Conservation (phyloP, 2,113 vertebrate species). For the Mastomys coucha region DNA sequence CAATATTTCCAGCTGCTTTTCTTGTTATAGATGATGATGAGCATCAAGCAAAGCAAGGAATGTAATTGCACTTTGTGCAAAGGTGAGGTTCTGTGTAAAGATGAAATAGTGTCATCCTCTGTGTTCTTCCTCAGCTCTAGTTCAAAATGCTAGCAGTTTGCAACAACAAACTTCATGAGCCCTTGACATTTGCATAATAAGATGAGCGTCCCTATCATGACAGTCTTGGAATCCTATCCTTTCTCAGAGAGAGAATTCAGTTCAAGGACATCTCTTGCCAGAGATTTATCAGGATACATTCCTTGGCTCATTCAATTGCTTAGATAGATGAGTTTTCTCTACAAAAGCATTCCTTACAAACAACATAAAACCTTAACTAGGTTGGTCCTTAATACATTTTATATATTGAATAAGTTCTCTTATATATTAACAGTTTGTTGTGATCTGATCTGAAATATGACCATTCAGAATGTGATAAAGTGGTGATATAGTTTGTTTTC, state of each 20-base stretch:
- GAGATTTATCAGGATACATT: background rate
- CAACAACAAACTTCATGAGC: background rate
- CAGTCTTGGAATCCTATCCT: background rate
- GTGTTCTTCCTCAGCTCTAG: background rate
- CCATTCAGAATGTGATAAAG: background rate
- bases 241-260: background rate
- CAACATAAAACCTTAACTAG: background rate
- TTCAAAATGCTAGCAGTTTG: background rate
- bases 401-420: background rate
- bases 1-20: background rate
- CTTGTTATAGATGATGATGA: background rate
- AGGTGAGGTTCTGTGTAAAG: background rate
- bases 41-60: background rate
- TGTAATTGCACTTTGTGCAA: background rate
- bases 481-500: background rate
- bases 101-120: background rate
- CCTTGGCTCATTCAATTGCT: background rate
- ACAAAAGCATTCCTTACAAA: background rate
- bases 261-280: conserved; percentile 18
- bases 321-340: background rate
- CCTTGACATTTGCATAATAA: conserved; percentile 27
- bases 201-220: background rate
- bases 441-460: background rate
- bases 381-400: background rate
- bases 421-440: background rate